Base-by-base conservation (phyloP, 2,797 vertebrate species). In the Neostethus bicornis region DNA sequence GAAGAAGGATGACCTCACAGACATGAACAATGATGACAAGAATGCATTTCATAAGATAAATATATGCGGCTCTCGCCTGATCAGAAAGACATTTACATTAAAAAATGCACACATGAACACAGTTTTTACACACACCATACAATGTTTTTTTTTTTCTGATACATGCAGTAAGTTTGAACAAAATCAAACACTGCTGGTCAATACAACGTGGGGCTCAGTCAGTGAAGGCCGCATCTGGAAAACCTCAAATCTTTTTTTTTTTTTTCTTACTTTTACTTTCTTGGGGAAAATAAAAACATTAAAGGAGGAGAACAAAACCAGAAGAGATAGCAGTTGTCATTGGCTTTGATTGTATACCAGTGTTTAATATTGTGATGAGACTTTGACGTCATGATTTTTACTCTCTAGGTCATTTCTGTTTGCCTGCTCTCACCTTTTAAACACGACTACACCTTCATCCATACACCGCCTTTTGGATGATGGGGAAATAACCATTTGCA, bases 321-420 rank as follows among this genome's bases (percentile, higher is more conserved):
- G 68, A 71, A 16, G 34, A 73, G 66, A 81, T 57, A 51, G 77
- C 67, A 69, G 82, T 91, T 84, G 83, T 90, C 91, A 91, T 90
- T 92, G 92, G 93, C 90, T 91, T 87, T 87, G 86, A 91, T 92
- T 90, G 92, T 92, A 91, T 93, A 91, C 89, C 89, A 87, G 92
- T 93, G 92, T 92, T 92, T 89, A 89, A 78, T 87, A 85, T 90
- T 85, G 85, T 65, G 70, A 63, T 51, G 50, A 31, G 20, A 51
- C 37, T 51, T n/a, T 31, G 11, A 55, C 51, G 13, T 55, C 52
- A 60, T 56, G 42, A 50, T 8, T 43, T 66, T 63, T 39, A 38
- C 14, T 31, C 25, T 62, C 20, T 46, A 49, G 32, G 38, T 57
- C 16, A 37, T 51, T 35, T 52, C 47, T 66, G 61, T 48, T 60